These are phyloP conservation scores for Drosophila ficusphila DNA, from an alignment of 1,140 invertebrate species.

Conservation along the genomic window DNA sequence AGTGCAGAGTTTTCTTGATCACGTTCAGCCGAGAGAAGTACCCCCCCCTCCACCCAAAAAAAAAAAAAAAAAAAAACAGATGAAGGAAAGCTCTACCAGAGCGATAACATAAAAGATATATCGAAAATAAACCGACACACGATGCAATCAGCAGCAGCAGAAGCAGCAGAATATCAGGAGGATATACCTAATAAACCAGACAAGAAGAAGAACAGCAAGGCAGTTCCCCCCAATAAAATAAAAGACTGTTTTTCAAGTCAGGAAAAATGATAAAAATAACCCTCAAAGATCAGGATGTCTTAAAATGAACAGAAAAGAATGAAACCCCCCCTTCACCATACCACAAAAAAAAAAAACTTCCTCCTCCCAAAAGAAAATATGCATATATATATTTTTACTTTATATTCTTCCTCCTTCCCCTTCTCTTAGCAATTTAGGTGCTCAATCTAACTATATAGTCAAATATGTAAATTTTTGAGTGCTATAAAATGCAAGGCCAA, in stretches of 20 bases:
- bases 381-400: conserved; percentile 83
- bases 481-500: conserved; percentile 71
- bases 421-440: conserved; percentile 84
- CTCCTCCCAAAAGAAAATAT: conserved; percentile 53
- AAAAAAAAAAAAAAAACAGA: no score
- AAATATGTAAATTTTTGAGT: conserved; percentile 81
- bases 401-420: conserved; percentile 81
- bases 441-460: conserved; percentile 73
- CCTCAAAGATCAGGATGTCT: conserved; percentile 27
- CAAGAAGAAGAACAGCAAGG: conserved; percentile 30
- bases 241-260: conserved; percentile 20
- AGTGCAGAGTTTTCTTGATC: conserved; percentile 78
- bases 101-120: conserved; percentile 12
- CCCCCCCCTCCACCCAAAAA: no score
- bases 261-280: conserved; percentile 21
- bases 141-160: conserved; percentile 45
- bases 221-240: conserved; percentile 13
- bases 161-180: conserved; percentile 44
- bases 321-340: conserved; percentile 36
- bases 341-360: conserved; percentile 11
- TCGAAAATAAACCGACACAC: conserved; percentile 19
- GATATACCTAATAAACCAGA: conserved; percentile 19
- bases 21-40: conserved; percentile 42
- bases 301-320: conserved; percentile 21
- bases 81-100: conserved; percentile 27